Evolutionary conservation across 1,140 invertebrate genomes (phyloP).

Genomic region (Drosophila albomicans): DNA sequence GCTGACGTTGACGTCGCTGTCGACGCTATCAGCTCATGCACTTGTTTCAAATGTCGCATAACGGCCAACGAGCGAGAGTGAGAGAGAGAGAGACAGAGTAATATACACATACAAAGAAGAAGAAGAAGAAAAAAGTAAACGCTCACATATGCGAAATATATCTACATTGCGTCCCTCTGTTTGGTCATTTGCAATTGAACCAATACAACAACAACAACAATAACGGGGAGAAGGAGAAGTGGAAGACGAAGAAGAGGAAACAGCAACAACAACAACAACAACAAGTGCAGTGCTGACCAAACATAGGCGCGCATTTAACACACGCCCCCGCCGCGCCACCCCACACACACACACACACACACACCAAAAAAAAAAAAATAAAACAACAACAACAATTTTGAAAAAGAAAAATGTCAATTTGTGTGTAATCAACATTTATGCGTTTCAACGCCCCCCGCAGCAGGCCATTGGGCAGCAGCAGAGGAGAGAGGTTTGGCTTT

Average conservation of each 20-base stretch:
- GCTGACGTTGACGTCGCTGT: slow-evolving; percentile 21
- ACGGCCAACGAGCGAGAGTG: slow-evolving; percentile 6
- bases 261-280: slow-evolving; percentile 26
- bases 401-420: slow-evolving; percentile 63
- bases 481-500: slow-evolving; percentile 61
- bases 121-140: not conserved
- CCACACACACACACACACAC: too few relatives aligned
- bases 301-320: slow-evolving; percentile 57
- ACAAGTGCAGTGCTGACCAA: slow-evolving; percentile 33
- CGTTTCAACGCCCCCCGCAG: slow-evolving; percentile 62
- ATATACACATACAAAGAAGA: slow-evolving; percentile 6
- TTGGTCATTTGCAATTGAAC: slow-evolving; percentile 61
- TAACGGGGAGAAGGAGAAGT: not conserved
- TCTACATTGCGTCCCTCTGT: slow-evolving; percentile 52
- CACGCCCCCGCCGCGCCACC: slow-evolving; percentile 40
- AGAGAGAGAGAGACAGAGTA: slow-evolving; percentile 11
- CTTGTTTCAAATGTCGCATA: slow-evolving; percentile 37
- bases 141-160: slow-evolving; percentile 37
- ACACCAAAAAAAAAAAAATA: slow-evolving; percentile 7
- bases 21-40: slow-evolving; percentile 23
- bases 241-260: not conserved
- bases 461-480: slow-evolving; percentile 53
- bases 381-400: slow-evolving; percentile 39
- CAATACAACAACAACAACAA: slow-evolving; percentile 54
- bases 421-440: slow-evolving; percentile 77